These are phyloP conservation scores for Dynastes tityus DNA, from an alignment of 2,888 invertebrate genomes.

Conservation along the genomic window DNA sequence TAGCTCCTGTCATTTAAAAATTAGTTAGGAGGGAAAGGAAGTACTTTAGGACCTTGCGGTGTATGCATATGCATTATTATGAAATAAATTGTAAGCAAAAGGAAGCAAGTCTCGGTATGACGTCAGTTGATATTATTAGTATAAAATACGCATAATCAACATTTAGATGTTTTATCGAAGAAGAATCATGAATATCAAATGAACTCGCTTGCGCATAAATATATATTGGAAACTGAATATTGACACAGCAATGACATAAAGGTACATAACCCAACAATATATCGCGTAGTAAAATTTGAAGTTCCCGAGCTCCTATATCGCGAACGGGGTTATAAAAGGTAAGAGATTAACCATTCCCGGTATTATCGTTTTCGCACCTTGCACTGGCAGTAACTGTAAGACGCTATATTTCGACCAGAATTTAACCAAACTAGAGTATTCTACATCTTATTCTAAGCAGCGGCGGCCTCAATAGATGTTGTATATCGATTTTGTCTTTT, in stretches of 20 bases:
- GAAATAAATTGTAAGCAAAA: too few relatives aligned
- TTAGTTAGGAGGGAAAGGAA: too few relatives aligned
- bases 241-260: constrained; percentile 28
- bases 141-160: not conserved
- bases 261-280: constrained; percentile 5
- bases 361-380: constrained; percentile 14
- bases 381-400: constrained; percentile 5
- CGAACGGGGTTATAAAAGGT: constrained; percentile 19
- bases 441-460: too few relatives aligned
- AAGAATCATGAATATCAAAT: constrained; percentile 26
- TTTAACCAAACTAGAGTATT: not conserved
- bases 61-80: too few relatives aligned
- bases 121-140: not conserved
- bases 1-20: too few relatives aligned
- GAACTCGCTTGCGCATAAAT: constrained; percentile 25
- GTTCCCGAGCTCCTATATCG: not conserved
- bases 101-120: too few relatives aligned
- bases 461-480: too few relatives aligned
- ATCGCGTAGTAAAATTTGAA: constrained; percentile 20
- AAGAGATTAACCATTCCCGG: constrained; percentile 23
- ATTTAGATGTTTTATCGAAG: constrained; percentile 6
- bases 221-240: constrained; percentile 41
- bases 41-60: too few relatives aligned
- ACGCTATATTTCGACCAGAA: not conserved
- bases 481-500: too few relatives aligned